Conservation (phyloP, 2,797 vertebrate species). For the Iguana delicatissima region DNA sequence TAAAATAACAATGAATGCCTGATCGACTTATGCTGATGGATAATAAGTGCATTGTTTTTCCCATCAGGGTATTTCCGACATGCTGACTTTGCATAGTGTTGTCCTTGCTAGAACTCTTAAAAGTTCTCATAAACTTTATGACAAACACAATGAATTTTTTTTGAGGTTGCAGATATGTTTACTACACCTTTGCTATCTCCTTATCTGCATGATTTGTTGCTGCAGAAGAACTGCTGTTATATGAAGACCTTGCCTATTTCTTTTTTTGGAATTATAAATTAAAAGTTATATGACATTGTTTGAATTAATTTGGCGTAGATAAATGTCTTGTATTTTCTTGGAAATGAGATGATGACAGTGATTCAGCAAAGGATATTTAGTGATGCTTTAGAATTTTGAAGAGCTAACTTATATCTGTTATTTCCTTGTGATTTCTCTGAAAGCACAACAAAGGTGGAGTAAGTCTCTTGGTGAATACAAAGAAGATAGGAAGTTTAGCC, state of each 20-base stretch:
- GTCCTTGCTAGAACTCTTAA: conserved; percentile 43
- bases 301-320: conserved; percentile 14
- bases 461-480: background rate
- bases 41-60: conserved; percentile 59
- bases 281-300: background rate
- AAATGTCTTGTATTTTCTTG: too few relatives aligned
- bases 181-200: conserved; percentile 47
- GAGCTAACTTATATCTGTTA: background rate
- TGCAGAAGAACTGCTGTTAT: conserved; percentile 40
- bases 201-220: background rate
- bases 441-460: background rate
- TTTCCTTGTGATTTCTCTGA: background rate
- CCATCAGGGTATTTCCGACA: conserved; percentile 63
- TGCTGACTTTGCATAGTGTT: conserved; percentile 65
- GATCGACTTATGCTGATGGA: background rate
- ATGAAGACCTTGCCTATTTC: conserved; percentile 14
- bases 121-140: conserved; percentile 55
- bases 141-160: conserved; percentile 19
- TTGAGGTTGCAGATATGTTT: conserved; percentile 47
- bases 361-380: background rate
- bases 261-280: background rate
- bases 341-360: background rate
- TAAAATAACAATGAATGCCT: conserved; percentile 10
- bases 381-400: background rate
- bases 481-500: background rate